Conservation (phyloP, 2,888 invertebrate species). For the Epinotia demarniana region DNA sequence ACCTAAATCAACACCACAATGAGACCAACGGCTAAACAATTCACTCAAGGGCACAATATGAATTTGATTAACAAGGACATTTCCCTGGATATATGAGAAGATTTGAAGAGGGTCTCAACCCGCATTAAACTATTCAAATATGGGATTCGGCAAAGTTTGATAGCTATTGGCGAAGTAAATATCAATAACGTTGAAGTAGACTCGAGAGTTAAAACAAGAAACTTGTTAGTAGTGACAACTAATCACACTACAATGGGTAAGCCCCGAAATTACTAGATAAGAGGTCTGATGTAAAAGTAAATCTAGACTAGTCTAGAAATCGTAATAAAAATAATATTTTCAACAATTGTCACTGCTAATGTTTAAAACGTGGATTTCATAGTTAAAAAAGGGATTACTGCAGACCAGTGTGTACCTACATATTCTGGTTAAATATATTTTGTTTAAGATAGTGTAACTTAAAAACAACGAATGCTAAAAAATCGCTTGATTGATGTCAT, state of each 20-base stretch:
- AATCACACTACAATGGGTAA: not conserved
- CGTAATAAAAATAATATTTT: not conserved
- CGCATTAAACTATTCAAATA: conserved; percentile 44
- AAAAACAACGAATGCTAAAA: no score
- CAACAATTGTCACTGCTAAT: no score
- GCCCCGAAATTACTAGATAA: not conserved
- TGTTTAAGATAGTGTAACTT: no score
- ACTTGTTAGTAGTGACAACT: conserved; percentile 33
- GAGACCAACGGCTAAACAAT: conserved; percentile 12
- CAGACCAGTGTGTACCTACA: no score
- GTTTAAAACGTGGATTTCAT: no score
- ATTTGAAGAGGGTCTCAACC: conserved; percentile 43
- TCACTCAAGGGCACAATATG: conserved; percentile 23
- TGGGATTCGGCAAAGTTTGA: conserved; percentile 37
- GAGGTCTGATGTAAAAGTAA: not conserved
- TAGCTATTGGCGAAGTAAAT: conserved; percentile 40
- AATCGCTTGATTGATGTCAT: no score
- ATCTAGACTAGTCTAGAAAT: not conserved
- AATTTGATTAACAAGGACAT: conserved; percentile 36
- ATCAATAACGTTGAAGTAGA: conserved; percentile 35
- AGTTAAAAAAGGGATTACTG: no score
- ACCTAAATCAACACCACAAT: conserved; percentile 19
- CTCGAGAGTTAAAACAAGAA: conserved; percentile 23
- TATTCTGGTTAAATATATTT: no score
- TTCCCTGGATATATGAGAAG: conserved; percentile 34